These are phyloP conservation scores for Brachyptera putata DNA, from an alignment of 2,888 invertebrate species.

Conservation along the genomic window DNA sequence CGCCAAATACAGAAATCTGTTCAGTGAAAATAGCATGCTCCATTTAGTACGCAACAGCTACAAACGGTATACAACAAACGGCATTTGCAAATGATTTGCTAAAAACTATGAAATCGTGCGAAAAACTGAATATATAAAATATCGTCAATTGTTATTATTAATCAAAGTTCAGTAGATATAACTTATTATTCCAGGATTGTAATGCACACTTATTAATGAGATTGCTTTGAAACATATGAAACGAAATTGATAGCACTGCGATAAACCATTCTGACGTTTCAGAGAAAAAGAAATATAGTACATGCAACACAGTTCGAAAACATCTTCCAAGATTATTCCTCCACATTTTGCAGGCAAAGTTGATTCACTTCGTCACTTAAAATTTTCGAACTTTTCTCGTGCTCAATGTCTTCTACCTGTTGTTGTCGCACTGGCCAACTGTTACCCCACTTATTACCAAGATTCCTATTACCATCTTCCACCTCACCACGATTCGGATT, in stretches of 20 bases:
- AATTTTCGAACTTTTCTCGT: slow-evolving; percentile 21
- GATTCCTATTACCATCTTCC: not conserved
- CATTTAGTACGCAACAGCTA: no score
- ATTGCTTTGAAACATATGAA: not conserved
- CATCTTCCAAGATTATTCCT: no score
- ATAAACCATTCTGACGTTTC: no score
- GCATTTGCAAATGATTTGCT: no score
- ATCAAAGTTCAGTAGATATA: not conserved
- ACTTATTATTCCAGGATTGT: no score
- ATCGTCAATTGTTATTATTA: not conserved
- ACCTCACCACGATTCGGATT: not conserved
- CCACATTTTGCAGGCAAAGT: slow-evolving; percentile 21
- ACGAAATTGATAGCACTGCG: not conserved
- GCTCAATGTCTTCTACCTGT: not conserved
- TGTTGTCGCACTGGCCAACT: not conserved
- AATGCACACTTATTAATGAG: no score
- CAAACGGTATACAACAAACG: no score
- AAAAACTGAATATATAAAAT: no score
- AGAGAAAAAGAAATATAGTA: no score
- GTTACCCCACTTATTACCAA: not conserved
- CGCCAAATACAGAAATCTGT: not conserved
- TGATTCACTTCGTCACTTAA: slow-evolving; percentile 25
- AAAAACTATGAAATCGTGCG: no score
- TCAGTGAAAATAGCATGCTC: no score
- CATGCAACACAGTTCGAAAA: no score